Evolutionary conservation across 2,888 invertebrate species (phyloP).

Genomic region (Thelaira solivaga): DNA sequence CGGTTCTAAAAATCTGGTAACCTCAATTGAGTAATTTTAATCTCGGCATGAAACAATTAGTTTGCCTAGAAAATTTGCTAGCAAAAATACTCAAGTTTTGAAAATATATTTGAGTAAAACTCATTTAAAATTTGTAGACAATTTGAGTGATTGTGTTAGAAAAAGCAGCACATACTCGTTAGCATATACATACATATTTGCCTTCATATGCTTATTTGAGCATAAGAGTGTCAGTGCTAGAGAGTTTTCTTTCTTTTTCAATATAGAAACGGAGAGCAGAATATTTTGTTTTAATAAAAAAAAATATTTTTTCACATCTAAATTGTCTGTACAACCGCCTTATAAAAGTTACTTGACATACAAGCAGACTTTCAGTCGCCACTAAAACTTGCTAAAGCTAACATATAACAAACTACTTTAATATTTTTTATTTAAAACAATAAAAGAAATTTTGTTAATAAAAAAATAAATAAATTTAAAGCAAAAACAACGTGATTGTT

Average conservation of each 20-base stretch:
- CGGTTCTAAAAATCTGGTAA: too few species aligned
- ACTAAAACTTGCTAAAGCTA: conserved; percentile 67
- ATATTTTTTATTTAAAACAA: background rate
- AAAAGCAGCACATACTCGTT: too few species aligned
- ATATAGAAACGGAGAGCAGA: background rate
- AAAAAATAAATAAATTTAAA: background rate
- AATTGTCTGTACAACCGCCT: conserved; percentile 19
- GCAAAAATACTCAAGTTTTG: too few species aligned
- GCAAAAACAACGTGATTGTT: background rate
- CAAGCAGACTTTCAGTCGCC: conserved; percentile 83
- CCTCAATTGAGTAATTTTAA: too few species aligned
- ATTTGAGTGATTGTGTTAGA: too few species aligned
- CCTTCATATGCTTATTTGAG: background rate
- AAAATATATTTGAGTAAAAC: too few species aligned
- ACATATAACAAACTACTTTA: conserved; percentile 37
- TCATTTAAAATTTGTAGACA: too few species aligned
- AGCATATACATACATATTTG: too few species aligned
- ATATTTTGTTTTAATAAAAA: conserved; percentile 3
- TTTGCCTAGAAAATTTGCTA: too few species aligned
- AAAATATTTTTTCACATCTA: conserved; percentile 23
- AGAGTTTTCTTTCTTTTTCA: background rate
- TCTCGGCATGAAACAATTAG: too few species aligned
- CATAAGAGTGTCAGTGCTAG: background rate
- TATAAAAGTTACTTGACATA: conserved; percentile 76
- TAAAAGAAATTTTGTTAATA: background rate